These are phyloP conservation scores for Paramormyrops hopkinsi DNA, from an alignment of 2,797 vertebrate genomes.

Conservation along the genomic window DNA sequence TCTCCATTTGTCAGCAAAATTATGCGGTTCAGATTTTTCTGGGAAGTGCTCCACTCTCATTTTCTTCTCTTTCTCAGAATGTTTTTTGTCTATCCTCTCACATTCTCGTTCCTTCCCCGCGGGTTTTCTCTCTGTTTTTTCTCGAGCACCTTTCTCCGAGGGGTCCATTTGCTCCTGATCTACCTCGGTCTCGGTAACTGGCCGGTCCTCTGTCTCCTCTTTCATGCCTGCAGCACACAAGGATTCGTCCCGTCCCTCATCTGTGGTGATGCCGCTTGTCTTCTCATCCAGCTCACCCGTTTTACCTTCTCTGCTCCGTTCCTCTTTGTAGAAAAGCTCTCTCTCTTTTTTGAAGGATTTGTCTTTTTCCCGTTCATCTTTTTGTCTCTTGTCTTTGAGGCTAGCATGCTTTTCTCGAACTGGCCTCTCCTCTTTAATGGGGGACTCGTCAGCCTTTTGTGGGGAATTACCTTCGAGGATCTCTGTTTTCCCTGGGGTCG, in stretches of 20 bases:
- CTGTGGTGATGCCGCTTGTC: conserved; percentile 50
- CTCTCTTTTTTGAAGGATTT: conserved; percentile 74
- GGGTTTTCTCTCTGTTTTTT: conserved; percentile 78
- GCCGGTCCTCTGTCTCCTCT: conserved; percentile 73
- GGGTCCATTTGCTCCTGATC: conserved; percentile 77
- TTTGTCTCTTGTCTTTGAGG: conserved; percentile 73
- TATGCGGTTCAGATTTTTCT: conserved; percentile 76
- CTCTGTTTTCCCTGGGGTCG: conserved; percentile 63
- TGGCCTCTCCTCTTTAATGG: conserved; percentile 77
- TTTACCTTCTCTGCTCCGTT: conserved; percentile 73
- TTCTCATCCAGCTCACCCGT: conserved; percentile 57
- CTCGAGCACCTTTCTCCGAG: conserved; percentile 74
- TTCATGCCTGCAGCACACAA: conserved; percentile 54
- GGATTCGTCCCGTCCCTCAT: conserved; percentile 56
- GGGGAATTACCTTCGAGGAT: conserved; percentile 62
- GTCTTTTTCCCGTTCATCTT: conserved; percentile 83
- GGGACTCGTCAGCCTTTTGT: conserved; percentile 70
- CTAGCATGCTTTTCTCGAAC: conserved; percentile 72
- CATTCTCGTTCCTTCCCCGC: conserved; percentile 78
- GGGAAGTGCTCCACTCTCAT: conserved; percentile 72
- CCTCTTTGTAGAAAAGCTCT: conserved; percentile 73
- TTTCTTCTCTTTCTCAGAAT: conserved; percentile 86
- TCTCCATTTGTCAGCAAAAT: conserved; percentile 73
- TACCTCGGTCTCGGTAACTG: conserved; percentile 60
- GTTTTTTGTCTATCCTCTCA: conserved; percentile 82